phyloP scores from a whole-genome alignment of 2,888 invertebrate genomes.

The Eupsilia transversa region DNA sequence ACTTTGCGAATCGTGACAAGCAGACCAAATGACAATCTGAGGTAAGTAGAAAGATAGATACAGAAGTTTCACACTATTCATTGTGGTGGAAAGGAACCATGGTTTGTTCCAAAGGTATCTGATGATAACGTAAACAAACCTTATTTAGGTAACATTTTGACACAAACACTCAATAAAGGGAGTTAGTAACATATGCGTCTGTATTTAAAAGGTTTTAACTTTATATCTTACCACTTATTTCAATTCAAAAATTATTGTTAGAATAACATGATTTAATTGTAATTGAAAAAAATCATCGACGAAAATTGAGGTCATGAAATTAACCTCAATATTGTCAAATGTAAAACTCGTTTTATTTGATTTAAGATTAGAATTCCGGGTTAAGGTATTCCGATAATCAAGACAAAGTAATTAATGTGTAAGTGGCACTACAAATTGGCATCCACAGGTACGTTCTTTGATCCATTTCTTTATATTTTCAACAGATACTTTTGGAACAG shows the following conservation, averaged over 20 bases:
- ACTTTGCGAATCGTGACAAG: constrained; percentile 68
- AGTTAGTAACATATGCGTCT: background rate
- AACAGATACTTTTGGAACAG: background rate
- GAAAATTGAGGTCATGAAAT: too few relatives aligned
- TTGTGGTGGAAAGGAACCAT: background rate
- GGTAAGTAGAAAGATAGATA: rapidly evolving
- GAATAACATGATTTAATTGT: background rate
- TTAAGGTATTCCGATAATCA: background rate
- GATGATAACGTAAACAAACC: background rate
- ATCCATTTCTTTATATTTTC: background rate
- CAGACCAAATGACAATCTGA: constrained; percentile 47
- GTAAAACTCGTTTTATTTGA: too few relatives aligned
- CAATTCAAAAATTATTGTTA: background rate
- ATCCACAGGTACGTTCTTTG: background rate
- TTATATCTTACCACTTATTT: background rate
- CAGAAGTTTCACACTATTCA: constrained; percentile 30
- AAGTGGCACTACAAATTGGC: background rate
- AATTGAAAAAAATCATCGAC: background rate
- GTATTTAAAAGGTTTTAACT: background rate
- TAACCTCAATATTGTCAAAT: background rate
- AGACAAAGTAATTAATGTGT: background rate
- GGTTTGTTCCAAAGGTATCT: rapidly evolving
- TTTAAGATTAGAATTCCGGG: background rate
- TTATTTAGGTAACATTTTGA: too few relatives aligned
- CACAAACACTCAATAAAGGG: background rate